These are phyloP conservation scores for Alca torda DNA, from an alignment of 2,797 vertebrate genomes.

Conservation along the genomic window DNA sequence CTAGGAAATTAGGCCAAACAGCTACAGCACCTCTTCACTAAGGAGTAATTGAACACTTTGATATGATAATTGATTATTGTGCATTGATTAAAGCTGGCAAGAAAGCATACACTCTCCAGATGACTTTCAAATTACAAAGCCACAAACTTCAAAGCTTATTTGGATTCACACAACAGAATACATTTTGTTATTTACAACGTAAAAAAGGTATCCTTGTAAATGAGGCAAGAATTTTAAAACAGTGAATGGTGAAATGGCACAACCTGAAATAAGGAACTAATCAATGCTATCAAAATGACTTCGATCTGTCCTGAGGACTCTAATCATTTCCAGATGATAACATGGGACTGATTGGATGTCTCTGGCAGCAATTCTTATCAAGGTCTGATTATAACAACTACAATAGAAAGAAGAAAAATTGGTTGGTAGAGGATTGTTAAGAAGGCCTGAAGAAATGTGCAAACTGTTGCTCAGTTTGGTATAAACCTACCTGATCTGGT, in stretches of 20 bases:
- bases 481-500: background rate
- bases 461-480: background rate
- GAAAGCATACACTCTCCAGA: conserved; percentile 60
- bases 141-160: conserved; percentile 82
- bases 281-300: conserved; percentile 89
- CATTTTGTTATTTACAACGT: conserved; percentile 74
- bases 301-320: conserved; percentile 79
- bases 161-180: conserved; percentile 72
- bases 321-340: conserved; percentile 87
- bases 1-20: conserved; percentile 35
- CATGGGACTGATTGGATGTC: conserved; percentile 62
- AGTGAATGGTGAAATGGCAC: conserved; percentile 60
- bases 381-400: conserved; percentile 35
- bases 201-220: conserved; percentile 65
- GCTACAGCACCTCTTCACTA: conserved; percentile 7
- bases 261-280: conserved; percentile 87
- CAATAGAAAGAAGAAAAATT: conserved; percentile 38
- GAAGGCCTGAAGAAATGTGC: conserved; percentile 1
- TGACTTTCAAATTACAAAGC: conserved; percentile 73
- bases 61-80: conserved; percentile 70
- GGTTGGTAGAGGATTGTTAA: conserved; percentile 14
- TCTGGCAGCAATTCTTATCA: conserved; percentile 56
- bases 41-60: conserved; percentile 64
- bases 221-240: conserved; percentile 73
- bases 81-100: conserved; percentile 65